Evolutionary conservation across 2,797 vertebrate genomes (phyloP), one percentile per base, ranked within the genome.

Genomic region (Sus cebifrons): DNA sequence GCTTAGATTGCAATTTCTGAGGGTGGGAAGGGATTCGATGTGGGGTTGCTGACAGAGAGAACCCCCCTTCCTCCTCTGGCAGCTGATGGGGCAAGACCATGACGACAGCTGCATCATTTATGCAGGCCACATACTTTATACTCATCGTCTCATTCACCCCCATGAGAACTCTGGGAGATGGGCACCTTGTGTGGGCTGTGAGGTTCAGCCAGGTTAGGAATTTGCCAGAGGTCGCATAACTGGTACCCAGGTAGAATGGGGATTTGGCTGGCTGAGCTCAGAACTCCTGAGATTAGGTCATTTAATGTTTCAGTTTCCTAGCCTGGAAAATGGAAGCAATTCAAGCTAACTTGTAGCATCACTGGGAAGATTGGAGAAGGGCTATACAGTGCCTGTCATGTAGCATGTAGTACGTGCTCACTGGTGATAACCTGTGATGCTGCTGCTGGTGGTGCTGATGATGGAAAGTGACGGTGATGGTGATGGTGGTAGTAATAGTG

Each of bases 381-480:
- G 3, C 3, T 3, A 4, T 1, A 2, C 7, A 54, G 58, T 44
- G 25, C 65, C 52, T 10, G 2, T 56, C 23, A 44, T 4, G 12
- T 0, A 1, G 16, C 56, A 1, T 0, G 36, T 2, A 6, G 68
- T 3, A 7, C 5, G 0, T 13, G 32, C 36, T 74, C 54, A 4
- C 58, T 6, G 13, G 58, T 12, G 27, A 18, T 10, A 6, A 2
- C 52, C 32, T 6, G 6, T 8, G 62, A 21, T 4, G 23, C 0
- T 16, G 32, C 0, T 8, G 29, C 1, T 13, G 58, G 4, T 36
- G 78, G 5, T 27, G 21, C 0, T 27, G 18, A 1, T 5, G 62
- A 3, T 17, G 79, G 0, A n/a, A 64, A 1, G 60, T 4, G 21
- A 0, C 17, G 68, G 0, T 54, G 27, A 0, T n/a, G n/a, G 0